Evolutionary conservation across 2,888 invertebrate genomes (phyloP), one percentile per base, ranked within the genome.

Genomic region (Hydrotaea diabolus): DNA sequence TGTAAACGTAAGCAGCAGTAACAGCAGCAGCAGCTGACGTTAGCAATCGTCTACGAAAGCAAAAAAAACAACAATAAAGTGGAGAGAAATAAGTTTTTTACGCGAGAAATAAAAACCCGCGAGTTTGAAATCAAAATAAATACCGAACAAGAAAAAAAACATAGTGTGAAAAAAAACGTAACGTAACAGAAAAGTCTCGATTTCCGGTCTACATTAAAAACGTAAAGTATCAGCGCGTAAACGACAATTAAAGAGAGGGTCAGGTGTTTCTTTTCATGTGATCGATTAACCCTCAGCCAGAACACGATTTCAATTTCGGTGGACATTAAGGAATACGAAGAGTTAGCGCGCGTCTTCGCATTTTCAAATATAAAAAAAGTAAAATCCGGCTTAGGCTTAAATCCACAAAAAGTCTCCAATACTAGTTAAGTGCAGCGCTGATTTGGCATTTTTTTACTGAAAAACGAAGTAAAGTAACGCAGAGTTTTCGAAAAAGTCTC

Each of bases 81-180:
- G 82, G 79, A 85, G 85, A 76, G 73, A 39, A 82, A 31, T 7
- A 31, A 31, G 9, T 43, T 75, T 77, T 66, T 26, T 19, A 76
- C 81, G 78, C 81, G 84, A 69, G 83, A 77, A 72, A 62, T 26
- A 26, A 64, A 53, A 31, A 62, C 49, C 31, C 62, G 62, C 62
- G 62, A 62, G 62, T 62, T 62, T 62, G 17, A 62, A 31, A 31
- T 26, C 26, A 23, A 59, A 21, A 13, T 11, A 57, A 57, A 21
- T 9, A 57, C 21, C 21, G 5, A 57, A 5, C 11, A 43, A 49
- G 7, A 26, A 7, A 17, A 59, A 72, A 66, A 79, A 36, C 8
- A 36, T n/a, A n/a, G n/a, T n/a, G n/a, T 31, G 31, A 31, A 7
- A 4, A 31, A 31, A 31, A 31, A 2, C 31, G 31, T 4, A 31